Conservation (phyloP, 2,113 vertebrate genomes). For the Hemiscyllium ocellatum region DNA sequence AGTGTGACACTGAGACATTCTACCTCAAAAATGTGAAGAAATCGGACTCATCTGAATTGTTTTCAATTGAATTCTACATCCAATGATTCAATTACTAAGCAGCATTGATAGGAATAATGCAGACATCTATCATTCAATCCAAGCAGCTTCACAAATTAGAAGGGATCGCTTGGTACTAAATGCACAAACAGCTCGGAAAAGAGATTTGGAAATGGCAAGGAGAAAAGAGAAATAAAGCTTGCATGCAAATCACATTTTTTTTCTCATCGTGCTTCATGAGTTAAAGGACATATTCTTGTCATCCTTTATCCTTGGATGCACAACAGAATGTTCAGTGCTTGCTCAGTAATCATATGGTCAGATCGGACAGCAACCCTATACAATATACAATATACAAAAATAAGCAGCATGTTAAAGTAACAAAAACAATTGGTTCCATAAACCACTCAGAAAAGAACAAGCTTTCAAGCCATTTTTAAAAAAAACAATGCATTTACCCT, state of each 20-base stretch:
- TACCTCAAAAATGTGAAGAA: background rate
- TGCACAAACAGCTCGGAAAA: background rate
- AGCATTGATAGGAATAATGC: background rate
- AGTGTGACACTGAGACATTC: background rate
- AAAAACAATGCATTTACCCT: background rate
- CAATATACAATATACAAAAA: background rate
- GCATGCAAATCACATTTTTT: background rate
- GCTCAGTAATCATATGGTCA: background rate
- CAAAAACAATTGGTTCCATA: background rate
- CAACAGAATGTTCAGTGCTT: background rate
- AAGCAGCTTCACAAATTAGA: background rate
- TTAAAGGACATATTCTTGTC: background rate
- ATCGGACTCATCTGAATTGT: background rate
- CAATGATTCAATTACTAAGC: background rate
- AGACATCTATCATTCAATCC: background rate
- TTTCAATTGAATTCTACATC: background rate
- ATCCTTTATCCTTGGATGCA: background rate
- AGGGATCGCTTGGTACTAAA: background rate
- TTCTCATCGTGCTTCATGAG: background rate
- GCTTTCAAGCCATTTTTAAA: background rate
- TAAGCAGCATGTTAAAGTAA: background rate
- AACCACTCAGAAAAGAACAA: background rate
- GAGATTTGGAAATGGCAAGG: background rate
- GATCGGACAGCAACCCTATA: background rate
- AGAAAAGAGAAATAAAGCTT: background rate